A percentile compares a stretch with the other conserved stretches of the same genome.
phyloP scores from a whole-genome alignment of 2,113 vertebrate genomes.

The Callocephalon fimbriatum region DNA sequence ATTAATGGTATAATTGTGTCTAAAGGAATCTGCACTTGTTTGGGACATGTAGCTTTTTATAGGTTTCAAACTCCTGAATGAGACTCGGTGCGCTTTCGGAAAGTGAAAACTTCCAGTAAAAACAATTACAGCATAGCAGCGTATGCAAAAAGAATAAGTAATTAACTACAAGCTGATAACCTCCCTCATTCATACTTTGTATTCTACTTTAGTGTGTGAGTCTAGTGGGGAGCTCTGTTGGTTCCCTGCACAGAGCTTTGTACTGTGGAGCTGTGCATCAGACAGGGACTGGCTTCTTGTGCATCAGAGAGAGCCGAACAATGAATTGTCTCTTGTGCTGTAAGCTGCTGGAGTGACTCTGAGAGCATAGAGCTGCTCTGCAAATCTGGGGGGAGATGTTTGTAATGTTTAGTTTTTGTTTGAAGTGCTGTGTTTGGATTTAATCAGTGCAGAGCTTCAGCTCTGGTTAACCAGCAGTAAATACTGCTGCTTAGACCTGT shows the following conservation, averaged over 20 bases:
- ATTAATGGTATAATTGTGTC: background rate
- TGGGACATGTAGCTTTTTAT: background rate
- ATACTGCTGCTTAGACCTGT: background rate
- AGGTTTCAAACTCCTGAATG: background rate
- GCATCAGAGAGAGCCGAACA: background rate
- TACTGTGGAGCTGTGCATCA: background rate
- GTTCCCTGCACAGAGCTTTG: background rate
- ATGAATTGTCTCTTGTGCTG: background rate
- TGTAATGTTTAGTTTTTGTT: background rate
- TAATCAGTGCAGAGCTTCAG: background rate
- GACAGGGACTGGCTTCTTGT: background rate
- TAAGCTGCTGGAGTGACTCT: background rate
- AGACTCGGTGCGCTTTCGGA: background rate
- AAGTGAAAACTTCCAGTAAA: background rate
- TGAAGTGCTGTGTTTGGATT: background rate
- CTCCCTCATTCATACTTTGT: background rate
- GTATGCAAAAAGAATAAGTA: background rate
- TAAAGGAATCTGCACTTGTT: background rate
- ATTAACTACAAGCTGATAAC: background rate
- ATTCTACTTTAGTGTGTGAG: background rate
- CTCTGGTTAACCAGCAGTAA: background rate
- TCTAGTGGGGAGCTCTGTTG: background rate
- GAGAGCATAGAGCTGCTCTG: background rate
- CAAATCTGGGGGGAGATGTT: background rate
- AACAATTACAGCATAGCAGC: background rate